These are phyloP conservation scores for Lissonota sp. DNA, from an alignment of 2,888 invertebrate species.

Conservation along the genomic window DNA sequence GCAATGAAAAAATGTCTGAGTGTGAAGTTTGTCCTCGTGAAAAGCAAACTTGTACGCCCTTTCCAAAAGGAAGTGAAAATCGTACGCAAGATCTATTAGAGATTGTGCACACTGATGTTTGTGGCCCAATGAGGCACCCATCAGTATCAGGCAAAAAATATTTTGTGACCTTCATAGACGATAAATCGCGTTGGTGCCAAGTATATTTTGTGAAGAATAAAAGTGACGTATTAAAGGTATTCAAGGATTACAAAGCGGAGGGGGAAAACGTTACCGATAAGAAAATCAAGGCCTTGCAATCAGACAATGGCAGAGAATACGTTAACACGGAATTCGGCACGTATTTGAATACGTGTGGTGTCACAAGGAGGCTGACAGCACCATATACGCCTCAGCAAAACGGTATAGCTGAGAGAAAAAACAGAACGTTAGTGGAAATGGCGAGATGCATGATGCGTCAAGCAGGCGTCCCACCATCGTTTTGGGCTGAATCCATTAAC, in stretches of 20 bases:
- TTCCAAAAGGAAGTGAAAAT: conserved; percentile 17
- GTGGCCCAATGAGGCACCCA: conserved; percentile 42
- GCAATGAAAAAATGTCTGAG: conserved; percentile 39
- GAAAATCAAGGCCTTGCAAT: conserved; percentile 30
- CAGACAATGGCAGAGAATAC: conserved; percentile 37
- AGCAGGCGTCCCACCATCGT: conserved; percentile 5
- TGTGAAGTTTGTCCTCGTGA: conserved; percentile 56
- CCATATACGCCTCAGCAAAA: conserved; percentile 39
- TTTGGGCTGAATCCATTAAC: conserved; percentile 44
- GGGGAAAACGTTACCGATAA: conserved; percentile 41
- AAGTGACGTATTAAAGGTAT: conserved; percentile 18
- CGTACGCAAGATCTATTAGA: conserved; percentile 46
- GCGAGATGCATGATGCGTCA: conserved; percentile 30
- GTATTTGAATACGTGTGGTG: conserved; percentile 18
- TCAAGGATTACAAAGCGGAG: conserved; percentile 24
- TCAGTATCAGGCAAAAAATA: conserved; percentile 41
- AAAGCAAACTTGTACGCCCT: conserved; percentile 46
- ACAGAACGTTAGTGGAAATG: conserved; percentile 36
- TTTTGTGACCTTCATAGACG: conserved; percentile 49
- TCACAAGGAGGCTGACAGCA: conserved; percentile 19
- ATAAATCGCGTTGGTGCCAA: conserved; percentile 38
- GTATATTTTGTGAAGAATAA: conserved; percentile 32
- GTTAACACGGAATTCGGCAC: conserved; percentile 7
- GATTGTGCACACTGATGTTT: conserved; percentile 52
- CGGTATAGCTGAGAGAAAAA: conserved; percentile 32